Conservation (phyloP, 2,113 vertebrate species). For the Rhinoptilus africanus region DNA sequence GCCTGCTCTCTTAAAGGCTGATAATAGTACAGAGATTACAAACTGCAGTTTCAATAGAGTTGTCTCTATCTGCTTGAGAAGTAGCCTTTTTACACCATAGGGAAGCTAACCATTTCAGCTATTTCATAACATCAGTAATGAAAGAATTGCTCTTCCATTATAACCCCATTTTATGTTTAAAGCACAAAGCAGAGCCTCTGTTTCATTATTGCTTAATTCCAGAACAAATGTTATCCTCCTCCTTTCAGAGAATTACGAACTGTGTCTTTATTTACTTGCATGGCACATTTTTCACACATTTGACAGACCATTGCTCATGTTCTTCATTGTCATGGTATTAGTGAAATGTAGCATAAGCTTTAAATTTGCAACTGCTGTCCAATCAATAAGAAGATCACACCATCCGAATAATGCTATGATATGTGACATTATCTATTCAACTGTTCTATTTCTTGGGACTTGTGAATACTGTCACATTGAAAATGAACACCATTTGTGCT, state of each 20-base stretch:
- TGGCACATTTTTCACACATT: conserved; percentile 56
- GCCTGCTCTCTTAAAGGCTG: not conserved
- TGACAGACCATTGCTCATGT: conserved; percentile 66
- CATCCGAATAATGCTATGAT: conserved; percentile 20
- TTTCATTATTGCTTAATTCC: conserved; percentile 66
- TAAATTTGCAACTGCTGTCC: conserved; percentile 47
- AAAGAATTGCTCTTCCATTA: conserved; percentile 15
- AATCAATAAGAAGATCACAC: conserved; percentile 47
- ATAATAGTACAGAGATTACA: not conserved
- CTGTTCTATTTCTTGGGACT: conserved; percentile 38
- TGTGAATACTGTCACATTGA: conserved; percentile 54
- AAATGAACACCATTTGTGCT: conserved; percentile 57
- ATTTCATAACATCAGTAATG: not conserved
- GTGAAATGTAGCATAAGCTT: conserved; percentile 72
- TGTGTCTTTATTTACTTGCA: conserved; percentile 72
- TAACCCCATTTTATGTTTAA: not conserved
- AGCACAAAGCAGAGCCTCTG: conserved; percentile 35
- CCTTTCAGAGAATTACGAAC: conserved; percentile 63
- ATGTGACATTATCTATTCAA: conserved; percentile 53
- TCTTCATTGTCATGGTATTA: conserved; percentile 70
- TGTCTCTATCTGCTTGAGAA: not conserved
- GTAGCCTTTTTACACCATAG: not conserved
- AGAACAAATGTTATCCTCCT: conserved; percentile 66
- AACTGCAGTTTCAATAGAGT: not conserved
- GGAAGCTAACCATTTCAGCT: not conserved